Percentiles rank a stretch among this genome's conserved stretches.
Evolutionary conservation across 2,888 invertebrate species (phyloP).

Genomic region (Pyrrhia umbra): DNA sequence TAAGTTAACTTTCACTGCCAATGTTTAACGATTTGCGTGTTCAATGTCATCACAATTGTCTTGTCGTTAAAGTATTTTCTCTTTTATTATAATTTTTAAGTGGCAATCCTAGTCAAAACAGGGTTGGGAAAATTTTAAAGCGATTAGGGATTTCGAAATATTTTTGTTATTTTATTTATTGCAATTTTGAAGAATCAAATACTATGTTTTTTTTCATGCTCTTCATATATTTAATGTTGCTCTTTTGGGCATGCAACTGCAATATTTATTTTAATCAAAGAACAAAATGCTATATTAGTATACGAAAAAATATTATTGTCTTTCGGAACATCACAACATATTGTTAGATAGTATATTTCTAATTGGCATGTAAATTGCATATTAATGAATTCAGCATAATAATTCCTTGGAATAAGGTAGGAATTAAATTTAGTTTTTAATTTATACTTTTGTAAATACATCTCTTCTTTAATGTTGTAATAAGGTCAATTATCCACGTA

Average conservation of each 20-base stretch:
- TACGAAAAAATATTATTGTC: constrained; percentile 11
- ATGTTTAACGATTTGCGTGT: constrained; percentile 72
- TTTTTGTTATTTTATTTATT: constrained; percentile 50
- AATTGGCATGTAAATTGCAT: constrained; percentile 47
- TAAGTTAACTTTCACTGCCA: constrained; percentile 86
- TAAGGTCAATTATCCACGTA: constrained; percentile 50
- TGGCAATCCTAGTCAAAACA: constrained; percentile 89
- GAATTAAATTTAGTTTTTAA: constrained; percentile 47
- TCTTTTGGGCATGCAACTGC: background rate
- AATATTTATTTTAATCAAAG: constrained; percentile 15
- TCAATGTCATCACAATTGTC: constrained; percentile 61
- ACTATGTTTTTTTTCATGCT: background rate
- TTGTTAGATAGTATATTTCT: constrained; percentile 49
- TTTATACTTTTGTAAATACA: constrained; percentile 68
- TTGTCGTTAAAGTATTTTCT: constrained; percentile 63
- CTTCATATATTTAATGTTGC: background rate
- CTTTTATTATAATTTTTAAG: constrained; percentile 71
- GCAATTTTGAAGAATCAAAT: constrained; percentile 3
- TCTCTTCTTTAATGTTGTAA: constrained; percentile 44
- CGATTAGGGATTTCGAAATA: constrained; percentile 52
- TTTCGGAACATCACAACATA: constrained; percentile 22
- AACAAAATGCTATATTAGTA: constrained; percentile 2
- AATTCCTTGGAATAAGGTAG: constrained; percentile 31
- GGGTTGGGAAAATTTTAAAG: constrained; percentile 82
- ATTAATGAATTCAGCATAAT: constrained; percentile 36